phyloP scores from a whole-genome alignment of 2,888 invertebrate species.

The Hydropsyche betteni region DNA sequence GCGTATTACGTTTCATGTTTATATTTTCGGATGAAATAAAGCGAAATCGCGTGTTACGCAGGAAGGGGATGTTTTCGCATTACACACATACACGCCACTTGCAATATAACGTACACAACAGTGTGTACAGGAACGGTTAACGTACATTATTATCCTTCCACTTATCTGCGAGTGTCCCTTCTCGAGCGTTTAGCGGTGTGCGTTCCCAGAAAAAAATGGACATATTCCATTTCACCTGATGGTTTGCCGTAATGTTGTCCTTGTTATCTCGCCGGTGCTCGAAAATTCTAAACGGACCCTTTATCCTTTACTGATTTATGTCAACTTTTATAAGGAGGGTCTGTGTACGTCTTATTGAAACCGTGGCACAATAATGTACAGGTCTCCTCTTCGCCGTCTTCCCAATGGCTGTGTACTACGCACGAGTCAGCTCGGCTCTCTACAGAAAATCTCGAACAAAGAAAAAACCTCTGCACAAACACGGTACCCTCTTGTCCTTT shows the following conservation, averaged over 20 bases:
- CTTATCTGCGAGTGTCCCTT: constrained; percentile 24
- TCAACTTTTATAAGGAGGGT: constrained; percentile 45
- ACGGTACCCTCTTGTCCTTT: constrained; percentile 45
- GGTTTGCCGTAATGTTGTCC: constrained; percentile 45
- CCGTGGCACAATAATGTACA: constrained; percentile 44
- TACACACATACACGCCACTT: too few species aligned
- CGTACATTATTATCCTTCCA: constrained; percentile 2
- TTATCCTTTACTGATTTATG: constrained; percentile 47
- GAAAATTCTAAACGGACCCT: constrained; percentile 39
- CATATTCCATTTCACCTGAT: constrained; percentile 45
- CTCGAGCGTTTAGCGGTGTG: constrained; percentile 11
- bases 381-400: constrained; percentile 6
- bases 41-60: too few species aligned
- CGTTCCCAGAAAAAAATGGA: not conserved
- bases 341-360: constrained; percentile 42
- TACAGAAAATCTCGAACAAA: constrained; percentile 41
- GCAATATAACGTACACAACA: too few species aligned
- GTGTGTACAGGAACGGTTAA: too few species aligned
- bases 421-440: not conserved
- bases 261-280: constrained; percentile 41
- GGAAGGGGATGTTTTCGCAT: too few species aligned
- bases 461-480: constrained; percentile 41
- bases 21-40: too few species aligned
- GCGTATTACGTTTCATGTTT: too few species aligned
- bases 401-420: too few species aligned